Conservation (phyloP, 2,888 invertebrate species). For the Norana najaformis region DNA sequence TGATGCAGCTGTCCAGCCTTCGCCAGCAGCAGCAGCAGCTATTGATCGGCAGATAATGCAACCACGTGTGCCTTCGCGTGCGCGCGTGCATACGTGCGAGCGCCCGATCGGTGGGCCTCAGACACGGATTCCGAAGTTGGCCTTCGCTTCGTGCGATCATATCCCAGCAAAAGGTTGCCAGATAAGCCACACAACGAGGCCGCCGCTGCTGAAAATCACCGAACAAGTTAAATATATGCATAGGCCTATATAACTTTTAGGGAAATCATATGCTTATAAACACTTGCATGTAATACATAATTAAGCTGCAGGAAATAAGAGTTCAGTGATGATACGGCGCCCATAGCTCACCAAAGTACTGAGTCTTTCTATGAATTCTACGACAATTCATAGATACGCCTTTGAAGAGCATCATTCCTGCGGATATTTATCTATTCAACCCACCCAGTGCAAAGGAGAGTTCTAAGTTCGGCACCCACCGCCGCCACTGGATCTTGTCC, state of each 20-base stretch:
- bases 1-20: background rate
- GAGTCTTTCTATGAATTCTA: background rate
- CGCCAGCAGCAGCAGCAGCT: background rate
- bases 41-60: background rate
- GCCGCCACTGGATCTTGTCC: too few species aligned
- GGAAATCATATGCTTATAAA: background rate
- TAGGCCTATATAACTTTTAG: background rate
- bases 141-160: background rate
- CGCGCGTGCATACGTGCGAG: background rate
- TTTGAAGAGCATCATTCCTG: background rate
- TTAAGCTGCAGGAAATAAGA: background rate
- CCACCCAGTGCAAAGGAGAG: background rate
- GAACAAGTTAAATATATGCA: background rate
- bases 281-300: too few species aligned
- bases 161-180: background rate
- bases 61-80: background rate
- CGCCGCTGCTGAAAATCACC: too few species aligned
- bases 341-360: background rate
- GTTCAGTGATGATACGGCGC: background rate
- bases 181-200: background rate
- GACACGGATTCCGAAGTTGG: background rate
- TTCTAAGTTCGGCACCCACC: background rate
- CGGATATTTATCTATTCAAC: constrained; percentile 9
- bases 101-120: background rate
- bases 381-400: background rate